Conservation (phyloP, 2,113 vertebrate genomes). For the Zingel zingel region DNA sequence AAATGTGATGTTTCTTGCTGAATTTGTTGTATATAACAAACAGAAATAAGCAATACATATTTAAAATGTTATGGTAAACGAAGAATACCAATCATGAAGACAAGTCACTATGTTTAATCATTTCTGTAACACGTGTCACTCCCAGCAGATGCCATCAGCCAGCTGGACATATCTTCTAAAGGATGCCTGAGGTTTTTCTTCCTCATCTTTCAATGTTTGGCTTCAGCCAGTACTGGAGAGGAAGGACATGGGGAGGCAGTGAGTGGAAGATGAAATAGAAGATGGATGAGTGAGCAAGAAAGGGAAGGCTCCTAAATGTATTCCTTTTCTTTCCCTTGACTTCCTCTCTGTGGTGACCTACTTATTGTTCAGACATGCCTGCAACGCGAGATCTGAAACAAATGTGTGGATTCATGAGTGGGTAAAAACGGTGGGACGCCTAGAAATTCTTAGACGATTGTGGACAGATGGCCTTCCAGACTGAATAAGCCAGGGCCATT, state of each 20-base stretch:
- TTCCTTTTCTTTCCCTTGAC: constrained; percentile 50
- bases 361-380: constrained; percentile 76
- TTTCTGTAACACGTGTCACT: constrained; percentile 15
- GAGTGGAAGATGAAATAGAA: constrained; percentile 57
- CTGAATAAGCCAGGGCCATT: constrained; percentile 18
- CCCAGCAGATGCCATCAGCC: constrained; percentile 30
- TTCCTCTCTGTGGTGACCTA: constrained; percentile 78
- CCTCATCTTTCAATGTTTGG: constrained; percentile 48
- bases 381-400: constrained; percentile 60
- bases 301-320: constrained; percentile 64
- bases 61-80: not conserved
- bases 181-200: constrained; percentile 35
- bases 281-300: constrained; percentile 64
- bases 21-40: not conserved
- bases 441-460: constrained; percentile 46
- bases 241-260: constrained; percentile 45
- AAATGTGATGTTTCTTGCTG: not conserved
- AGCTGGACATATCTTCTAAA: constrained; percentile 41
- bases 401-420: constrained; percentile 66
- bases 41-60: not conserved
- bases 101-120: constrained; percentile 5
- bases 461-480: constrained; percentile 56
- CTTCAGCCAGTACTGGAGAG: constrained; percentile 28
- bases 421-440: constrained; percentile 50
- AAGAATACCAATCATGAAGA: not conserved